Conservation (phyloP, 2,888 invertebrate species). For the Amphipoea oculea region DNA sequence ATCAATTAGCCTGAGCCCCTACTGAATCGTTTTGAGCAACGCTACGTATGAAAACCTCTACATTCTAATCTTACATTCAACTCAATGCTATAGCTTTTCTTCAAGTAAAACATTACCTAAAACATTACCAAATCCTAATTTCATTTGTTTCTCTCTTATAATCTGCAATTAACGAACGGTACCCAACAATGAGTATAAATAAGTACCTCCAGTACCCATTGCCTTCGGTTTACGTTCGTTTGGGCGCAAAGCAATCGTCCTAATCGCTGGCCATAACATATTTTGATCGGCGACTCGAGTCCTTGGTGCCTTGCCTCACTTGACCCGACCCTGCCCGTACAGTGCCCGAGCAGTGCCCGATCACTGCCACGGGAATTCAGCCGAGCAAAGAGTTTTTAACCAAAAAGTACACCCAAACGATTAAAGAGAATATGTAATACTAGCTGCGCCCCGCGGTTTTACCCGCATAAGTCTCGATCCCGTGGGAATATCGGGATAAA, state of each 20-base stretch:
- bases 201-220: slow-evolving; percentile 17
- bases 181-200: slow-evolving; percentile 14
- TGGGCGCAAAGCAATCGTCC: slow-evolving; percentile 54
- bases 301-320: slow-evolving; percentile 26
- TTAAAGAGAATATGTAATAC: slow-evolving; percentile 20
- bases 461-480: no score
- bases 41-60: slow-evolving; percentile 8
- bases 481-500: no score
- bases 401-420: slow-evolving; percentile 30
- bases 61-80: neutral
- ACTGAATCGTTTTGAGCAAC: slow-evolving; percentile 32
- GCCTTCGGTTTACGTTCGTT: slow-evolving; percentile 41
- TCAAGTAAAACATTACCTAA: slow-evolving; percentile 4
- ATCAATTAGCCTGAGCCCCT: slow-evolving; percentile 37
- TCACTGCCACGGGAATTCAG: slow-evolving; percentile 48
- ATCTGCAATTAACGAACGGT: slow-evolving; percentile 16
- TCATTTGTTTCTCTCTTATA: slow-evolving; percentile 10
- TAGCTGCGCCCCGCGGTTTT: no score
- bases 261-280: slow-evolving; percentile 59
- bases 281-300: slow-evolving; percentile 45
- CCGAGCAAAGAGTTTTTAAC: slow-evolving; percentile 21
- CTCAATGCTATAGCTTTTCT: slow-evolving; percentile 10
- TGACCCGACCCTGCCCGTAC: slow-evolving; percentile 49
- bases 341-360: slow-evolving; percentile 24
- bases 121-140: slow-evolving; percentile 9